A percentile compares a stretch with the other conserved stretches of the same genome.
Conservation (phyloP, 2,113 vertebrate genomes). For the Alectura lathami region DNA sequence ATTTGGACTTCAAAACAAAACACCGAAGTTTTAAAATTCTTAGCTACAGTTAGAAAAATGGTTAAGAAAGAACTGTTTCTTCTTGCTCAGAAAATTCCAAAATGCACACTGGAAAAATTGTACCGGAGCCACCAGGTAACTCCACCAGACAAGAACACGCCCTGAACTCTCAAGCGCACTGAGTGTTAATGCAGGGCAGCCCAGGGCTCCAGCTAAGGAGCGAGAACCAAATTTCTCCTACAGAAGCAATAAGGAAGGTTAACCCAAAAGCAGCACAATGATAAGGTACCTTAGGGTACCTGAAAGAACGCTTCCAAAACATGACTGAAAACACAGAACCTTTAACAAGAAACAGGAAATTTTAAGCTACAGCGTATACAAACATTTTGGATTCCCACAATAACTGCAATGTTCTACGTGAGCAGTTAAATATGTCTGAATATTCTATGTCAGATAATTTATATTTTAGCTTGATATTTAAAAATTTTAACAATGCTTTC, state of each 20-base stretch:
- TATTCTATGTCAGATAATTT: not conserved
- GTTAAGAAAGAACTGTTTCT: not conserved
- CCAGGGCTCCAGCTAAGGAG: not conserved
- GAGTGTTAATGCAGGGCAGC: not conserved
- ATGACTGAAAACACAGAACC: not conserved
- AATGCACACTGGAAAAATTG: not conserved
- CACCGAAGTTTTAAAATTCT: not conserved
- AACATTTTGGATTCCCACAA: not conserved
- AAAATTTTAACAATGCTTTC: not conserved
- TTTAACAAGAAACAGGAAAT: not conserved
- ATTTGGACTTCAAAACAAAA: not conserved
- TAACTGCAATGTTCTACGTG: not conserved
- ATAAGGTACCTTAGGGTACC: not conserved
- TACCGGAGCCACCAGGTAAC: not conserved
- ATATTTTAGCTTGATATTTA: not conserved
- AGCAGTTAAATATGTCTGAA: not conserved
- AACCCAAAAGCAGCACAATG: not conserved
- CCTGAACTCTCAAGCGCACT: not conserved
- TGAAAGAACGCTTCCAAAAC: not conserved
- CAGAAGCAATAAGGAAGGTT: not conserved
- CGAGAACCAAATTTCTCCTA: rapidly evolving
- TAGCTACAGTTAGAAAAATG: not conserved
- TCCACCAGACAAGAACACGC: not conserved
- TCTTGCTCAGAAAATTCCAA: not conserved
- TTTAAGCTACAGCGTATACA: not conserved